These are phyloP conservation scores for Prunella strophiata DNA, from an alignment of 2,797 vertebrate species.

Conservation along the genomic window DNA sequence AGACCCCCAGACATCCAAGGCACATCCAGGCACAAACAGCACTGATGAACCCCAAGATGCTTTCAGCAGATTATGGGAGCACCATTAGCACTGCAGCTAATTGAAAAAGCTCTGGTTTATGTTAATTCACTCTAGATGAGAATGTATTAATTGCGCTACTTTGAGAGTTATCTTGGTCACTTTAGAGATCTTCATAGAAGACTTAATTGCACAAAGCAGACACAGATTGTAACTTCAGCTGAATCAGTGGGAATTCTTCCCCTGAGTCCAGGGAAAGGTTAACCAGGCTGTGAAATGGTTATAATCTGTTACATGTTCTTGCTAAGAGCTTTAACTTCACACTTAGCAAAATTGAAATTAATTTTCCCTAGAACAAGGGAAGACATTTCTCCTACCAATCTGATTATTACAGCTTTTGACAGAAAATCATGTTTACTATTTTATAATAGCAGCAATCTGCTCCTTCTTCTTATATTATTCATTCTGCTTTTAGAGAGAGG, in stretches of 20 bases:
- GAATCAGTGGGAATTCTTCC: not conserved
- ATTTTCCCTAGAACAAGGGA: not conserved
- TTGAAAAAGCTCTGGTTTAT: not conserved
- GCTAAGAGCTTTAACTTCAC: not conserved
- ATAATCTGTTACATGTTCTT: not conserved
- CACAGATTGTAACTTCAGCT: not conserved
- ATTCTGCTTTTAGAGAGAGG: not conserved
- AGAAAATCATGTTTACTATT: not conserved
- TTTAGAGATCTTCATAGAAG: not conserved
- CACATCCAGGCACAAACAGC: not conserved
- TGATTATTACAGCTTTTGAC: not conserved
- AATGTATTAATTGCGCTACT: not conserved
- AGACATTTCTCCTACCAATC: not conserved
- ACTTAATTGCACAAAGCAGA: not conserved
- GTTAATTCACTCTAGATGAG: not conserved
- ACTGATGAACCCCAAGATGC: not conserved
- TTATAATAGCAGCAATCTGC: not conserved
- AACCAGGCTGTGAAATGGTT: not conserved
- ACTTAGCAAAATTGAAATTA: not conserved
- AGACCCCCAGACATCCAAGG: not conserved
- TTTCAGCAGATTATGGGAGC: not conserved
- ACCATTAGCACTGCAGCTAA: not conserved
- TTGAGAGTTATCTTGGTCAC: not conserved
- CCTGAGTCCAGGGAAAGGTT: not conserved
- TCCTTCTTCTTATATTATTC: not conserved